Evolutionary conservation across 2,113 vertebrate genomes (phyloP), one percentile per base, ranked within the genome.

Genomic region (Marmota monax): DNA sequence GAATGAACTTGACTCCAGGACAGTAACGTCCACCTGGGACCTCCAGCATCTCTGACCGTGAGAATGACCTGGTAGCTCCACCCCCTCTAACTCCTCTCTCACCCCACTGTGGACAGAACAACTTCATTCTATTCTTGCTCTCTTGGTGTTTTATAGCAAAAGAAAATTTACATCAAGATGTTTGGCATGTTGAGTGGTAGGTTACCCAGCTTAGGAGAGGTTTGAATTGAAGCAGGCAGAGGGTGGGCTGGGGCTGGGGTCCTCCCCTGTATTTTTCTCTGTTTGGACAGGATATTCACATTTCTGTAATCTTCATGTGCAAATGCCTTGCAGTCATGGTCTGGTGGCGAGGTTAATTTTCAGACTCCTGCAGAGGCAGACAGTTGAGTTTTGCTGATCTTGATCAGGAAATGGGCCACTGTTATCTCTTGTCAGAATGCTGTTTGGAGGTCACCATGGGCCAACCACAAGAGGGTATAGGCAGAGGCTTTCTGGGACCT

Each of bases 371-470:
- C 86, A 97, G 97, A 97, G 95, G 87, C 97, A 96, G 96, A 96
- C 95, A 96, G 97, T 94, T 98, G 97, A 97, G 96, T 97, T 97
- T 96, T 97, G 94, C 96, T 95, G 91, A 98, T 98, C 93, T 96
- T 88, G 80, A 96, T 93, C 96, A 97, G 16, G 56, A 96, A 97
- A 91, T 2, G 7, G 96, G 84, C 95, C 92, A 92, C 94, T 94
- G 94, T 97, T 97, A 92, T 98, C 96, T 98, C 96, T 95, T 89
- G 88, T 92, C 83, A 95, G 83, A 93, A 88, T 95, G 65, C 78
- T 29, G 14, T 92, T 96, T 96, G 74, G 93, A 97, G n/a, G 80
- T 95, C 65, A 74, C 92, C 94, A 88, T 87, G 70, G 92, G 92
- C 94, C 96, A 97, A 97, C 84, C 29, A 72, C 63, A 45, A 53